These are phyloP conservation scores for Venusia cambrica DNA, from an alignment of 2,888 invertebrate genomes.

Conservation along the genomic window DNA sequence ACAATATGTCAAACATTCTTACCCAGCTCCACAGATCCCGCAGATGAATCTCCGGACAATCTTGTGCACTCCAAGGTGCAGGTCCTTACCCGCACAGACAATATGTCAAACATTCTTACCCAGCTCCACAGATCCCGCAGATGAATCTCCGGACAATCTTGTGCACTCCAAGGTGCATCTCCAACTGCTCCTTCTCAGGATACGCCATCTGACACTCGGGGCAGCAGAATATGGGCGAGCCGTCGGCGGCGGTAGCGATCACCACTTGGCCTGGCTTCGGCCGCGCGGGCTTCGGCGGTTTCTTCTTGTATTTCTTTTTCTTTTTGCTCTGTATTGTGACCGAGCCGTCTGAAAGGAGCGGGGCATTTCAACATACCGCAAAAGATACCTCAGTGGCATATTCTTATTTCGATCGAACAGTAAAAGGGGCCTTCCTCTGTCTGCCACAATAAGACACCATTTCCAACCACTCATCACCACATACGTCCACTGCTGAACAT, in stretches of 20 bases:
- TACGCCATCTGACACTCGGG: constrained; percentile 92
- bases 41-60: too few relatives aligned
- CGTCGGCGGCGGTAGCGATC: constrained; percentile 87
- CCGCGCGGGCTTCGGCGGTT: constrained; percentile 87
- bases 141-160: constrained; percentile 90
- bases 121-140: constrained; percentile 89
- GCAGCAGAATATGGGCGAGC: constrained; percentile 88
- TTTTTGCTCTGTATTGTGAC: constrained; percentile 75
- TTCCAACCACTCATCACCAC: too few relatives aligned
- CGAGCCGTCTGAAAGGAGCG: constrained; percentile 53
- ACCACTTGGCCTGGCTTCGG: constrained; percentile 91
- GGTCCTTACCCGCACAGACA: too few relatives aligned
- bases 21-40: too few relatives aligned
- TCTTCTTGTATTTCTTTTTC: constrained; percentile 91
- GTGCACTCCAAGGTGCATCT: constrained; percentile 87
- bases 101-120: constrained; percentile 54
- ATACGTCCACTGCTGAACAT: too few relatives aligned
- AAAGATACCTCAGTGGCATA: too few relatives aligned
- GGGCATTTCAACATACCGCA: too few relatives aligned
- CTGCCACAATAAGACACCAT: too few relatives aligned
- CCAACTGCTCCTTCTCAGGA: constrained; percentile 89
- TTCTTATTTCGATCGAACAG: too few relatives aligned
- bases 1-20: too few relatives aligned
- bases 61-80: too few relatives aligned
- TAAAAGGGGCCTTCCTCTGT: too few relatives aligned